These are phyloP conservation scores for Trissolcus basalis DNA, from an alignment of 1,140 invertebrate genomes.

Conservation along the genomic window DNA sequence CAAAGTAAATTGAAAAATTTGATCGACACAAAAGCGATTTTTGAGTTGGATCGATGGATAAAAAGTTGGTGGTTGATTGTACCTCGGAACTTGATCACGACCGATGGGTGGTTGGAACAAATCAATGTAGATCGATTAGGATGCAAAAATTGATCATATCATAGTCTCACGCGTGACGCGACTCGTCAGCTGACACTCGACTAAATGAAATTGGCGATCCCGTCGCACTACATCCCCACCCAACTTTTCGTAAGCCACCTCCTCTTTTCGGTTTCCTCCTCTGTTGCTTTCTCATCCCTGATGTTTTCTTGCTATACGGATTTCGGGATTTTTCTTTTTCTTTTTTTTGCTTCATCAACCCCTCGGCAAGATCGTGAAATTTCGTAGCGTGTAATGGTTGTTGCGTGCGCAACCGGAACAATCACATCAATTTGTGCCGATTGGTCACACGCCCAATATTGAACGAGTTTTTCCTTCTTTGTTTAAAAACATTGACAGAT, in stretches of 20 bases:
- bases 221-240: constrained; percentile 38
- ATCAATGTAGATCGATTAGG: too few species aligned
- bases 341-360: constrained; percentile 22
- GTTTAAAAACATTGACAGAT: constrained; percentile 15
- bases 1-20: too few species aligned
- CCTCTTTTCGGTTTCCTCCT: constrained; percentile 37
- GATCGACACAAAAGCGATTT: too few species aligned
- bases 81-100: too few species aligned
- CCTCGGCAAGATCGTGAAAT: constrained; percentile 15
- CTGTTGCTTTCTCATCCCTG: constrained; percentile 24
- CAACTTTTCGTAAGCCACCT: constrained; percentile 35
- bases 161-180: constrained; percentile 47
- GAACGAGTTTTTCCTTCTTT: constrained; percentile 2
- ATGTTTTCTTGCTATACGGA: background rate
- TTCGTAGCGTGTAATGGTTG: background rate
- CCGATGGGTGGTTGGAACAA: too few species aligned
- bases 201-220: constrained; percentile 59
- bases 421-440: constrained; percentile 20
- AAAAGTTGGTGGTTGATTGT: too few species aligned
- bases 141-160: constrained; percentile 4
- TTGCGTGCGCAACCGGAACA: constrained; percentile 32
- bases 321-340: background rate
- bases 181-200: constrained; percentile 57
- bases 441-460: too few species aligned
- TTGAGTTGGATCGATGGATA: too few species aligned